phyloP scores from a whole-genome alignment of 1,140 invertebrate species.

The Drosophila micromelanica region DNA sequence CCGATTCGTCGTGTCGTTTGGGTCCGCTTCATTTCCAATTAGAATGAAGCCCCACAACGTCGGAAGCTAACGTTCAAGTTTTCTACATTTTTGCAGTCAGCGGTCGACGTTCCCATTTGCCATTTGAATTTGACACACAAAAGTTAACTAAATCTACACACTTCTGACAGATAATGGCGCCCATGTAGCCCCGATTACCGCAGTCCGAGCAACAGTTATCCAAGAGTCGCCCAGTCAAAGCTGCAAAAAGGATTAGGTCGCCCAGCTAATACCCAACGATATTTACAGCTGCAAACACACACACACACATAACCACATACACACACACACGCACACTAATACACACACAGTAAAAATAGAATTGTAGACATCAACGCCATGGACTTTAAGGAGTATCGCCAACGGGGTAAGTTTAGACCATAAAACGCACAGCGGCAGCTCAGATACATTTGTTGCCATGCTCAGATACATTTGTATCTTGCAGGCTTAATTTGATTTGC shows the following conservation, averaged over 20 bases:
- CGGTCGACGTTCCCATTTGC: constrained; percentile 63
- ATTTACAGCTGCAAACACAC: constrained; percentile 10
- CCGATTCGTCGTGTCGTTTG: background rate
- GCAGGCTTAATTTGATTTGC: constrained; percentile 38
- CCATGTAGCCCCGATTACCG: constrained; percentile 23
- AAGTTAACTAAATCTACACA: constrained; percentile 28
- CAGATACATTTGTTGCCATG: constrained; percentile 34
- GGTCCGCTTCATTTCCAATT: constrained; percentile 60
- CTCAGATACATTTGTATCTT: constrained; percentile 13
- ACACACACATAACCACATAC: constrained; percentile 5
- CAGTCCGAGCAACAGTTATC: constrained; percentile 22
- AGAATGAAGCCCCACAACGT: constrained; percentile 68
- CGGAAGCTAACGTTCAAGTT: constrained; percentile 58
- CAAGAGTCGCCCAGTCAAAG: constrained; percentile 5
- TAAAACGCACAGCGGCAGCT: constrained; percentile 63
- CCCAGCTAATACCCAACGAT: constrained; percentile 1
- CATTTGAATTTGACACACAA: constrained; percentile 49
- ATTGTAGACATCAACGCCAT: constrained; percentile 39
- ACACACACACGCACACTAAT: too few relatives aligned
- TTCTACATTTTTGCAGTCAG: constrained; percentile 51
- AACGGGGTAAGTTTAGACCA: constrained; percentile 69
- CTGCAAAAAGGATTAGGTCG: constrained; percentile 17
- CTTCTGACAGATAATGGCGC: constrained; percentile 43
- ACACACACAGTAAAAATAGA: constrained; percentile 1
- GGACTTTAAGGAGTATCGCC: constrained; percentile 81